phyloP scores from a whole-genome alignment of 2,113 vertebrate genomes.

The Sebastes fasciatus region DNA sequence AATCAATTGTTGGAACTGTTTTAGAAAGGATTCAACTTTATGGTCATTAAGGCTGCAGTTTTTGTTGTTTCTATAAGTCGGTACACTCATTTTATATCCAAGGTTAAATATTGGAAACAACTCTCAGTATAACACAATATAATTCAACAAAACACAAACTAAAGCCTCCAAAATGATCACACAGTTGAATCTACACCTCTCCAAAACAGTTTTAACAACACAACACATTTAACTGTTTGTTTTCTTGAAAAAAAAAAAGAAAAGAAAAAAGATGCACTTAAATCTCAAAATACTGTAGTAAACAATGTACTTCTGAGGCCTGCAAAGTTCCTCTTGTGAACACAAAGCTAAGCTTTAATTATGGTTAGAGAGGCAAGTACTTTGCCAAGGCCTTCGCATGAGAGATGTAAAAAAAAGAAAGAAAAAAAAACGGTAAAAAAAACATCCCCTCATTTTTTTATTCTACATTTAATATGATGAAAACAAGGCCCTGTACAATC shows the following conservation, averaged over 20 bases:
- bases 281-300: conserved; percentile 15
- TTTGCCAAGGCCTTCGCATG: conserved; percentile 27
- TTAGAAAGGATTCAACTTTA: not conserved
- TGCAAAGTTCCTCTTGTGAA: conserved; percentile 11
- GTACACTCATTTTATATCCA: not conserved
- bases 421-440: conserved; percentile 1
- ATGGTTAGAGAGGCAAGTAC: conserved; percentile 40
- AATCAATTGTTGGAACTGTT: not conserved
- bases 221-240: not conserved
- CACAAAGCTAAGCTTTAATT: conserved; percentile 30
- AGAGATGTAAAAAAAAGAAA: conserved; percentile 56
- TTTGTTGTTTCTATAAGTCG: not conserved
- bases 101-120: not conserved
- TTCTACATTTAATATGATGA: conserved; percentile 98
- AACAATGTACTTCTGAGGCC: conserved; percentile 8
- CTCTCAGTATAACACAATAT: not conserved
- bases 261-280: not conserved
- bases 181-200: not conserved
- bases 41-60: not conserved
- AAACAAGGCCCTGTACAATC: conserved; percentile 99
- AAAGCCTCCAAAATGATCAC: not conserved
- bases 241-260: not conserved
- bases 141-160: not conserved
- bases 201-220: not conserved
- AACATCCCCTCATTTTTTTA: conserved; percentile 82